Base-by-base conservation (phyloP, 2,888 invertebrate genomes). In the Ichneumoninae sp. region DNA sequence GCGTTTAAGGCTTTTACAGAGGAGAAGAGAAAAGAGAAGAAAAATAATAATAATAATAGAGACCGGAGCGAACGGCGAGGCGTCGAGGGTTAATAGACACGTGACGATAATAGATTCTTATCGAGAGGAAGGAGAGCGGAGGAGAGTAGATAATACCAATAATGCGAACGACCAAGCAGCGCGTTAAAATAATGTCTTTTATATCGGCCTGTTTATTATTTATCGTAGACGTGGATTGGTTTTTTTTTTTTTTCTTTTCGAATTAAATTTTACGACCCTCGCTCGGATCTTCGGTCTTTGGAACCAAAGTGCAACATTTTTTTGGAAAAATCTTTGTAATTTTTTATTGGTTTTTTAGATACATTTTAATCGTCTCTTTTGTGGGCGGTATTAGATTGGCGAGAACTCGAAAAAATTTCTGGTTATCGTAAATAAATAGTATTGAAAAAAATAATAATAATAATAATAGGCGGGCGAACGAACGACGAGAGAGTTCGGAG, bases 101-200 rank as follows among this genome's bases (percentile, higher is more conserved):
- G 74, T 52, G 81, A 84, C 81, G 78, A 85, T 85, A 85, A 85
- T 85, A 85, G 85, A 85, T 82, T 81, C 85, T 85, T 85, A 85
- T 85, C 85, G 82, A 79, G 70, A 82, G 81, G 70, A 82, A 85
- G 78, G 79, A 52, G 78, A 85, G 57, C 70, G 33, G 50, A 74
- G 44, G 13, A 71, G 66, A 54, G 66, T 66, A 81, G 70, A 79
- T 82, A 82, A 82, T 76, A 74, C 71, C 82, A 79, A 85, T 78
- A 79, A 71, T 82, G 85, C 79, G 79, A 85, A 68, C 65, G 78
- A 57, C 44, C 54, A 69, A 68, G 79, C 69, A 47, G 50, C 68
- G 47, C 50, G 52, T 71, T 76, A 85, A 85, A 79, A 81, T 75
- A 79, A 85, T 71, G 66, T 75, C 71, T 74, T 50, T 44, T 74